Base-by-base conservation (phyloP, 2,797 vertebrate genomes). In the Tiaroga cobitis region DNA sequence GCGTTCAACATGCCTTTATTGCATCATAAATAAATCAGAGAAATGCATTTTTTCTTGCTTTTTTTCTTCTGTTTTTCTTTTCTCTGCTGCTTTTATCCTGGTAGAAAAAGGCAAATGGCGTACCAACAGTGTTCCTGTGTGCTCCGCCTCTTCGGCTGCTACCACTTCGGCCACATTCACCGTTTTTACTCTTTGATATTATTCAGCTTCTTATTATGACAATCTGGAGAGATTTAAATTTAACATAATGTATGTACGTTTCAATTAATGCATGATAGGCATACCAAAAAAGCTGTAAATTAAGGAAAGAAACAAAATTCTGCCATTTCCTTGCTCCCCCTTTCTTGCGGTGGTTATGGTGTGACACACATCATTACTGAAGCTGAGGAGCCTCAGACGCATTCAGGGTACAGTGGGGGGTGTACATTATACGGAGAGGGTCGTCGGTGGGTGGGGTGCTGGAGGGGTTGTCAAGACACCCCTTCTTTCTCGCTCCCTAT, bases 11-110 rank as follows among this genome's bases (percentile, higher is more conserved):
- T 97, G 97, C 97, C 97, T 98, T 97, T 97, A 96, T 96, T 96
- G 96, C 97, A 96, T 97, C 97, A 98, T 99, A 98, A 98, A 99
- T 99, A 99, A 98, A 98, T 94, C 97, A 97, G 97, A 97, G 95
- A 96, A 97, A 97, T 97, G 88, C 34, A 5, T 39, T 16, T 65
- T 72, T 41, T 79, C 68, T 72, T 34, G 68, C 29, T 68, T 93
- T 93, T 91, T 92, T 93, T 89, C 83, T 65, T 95, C 94, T 93
- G 93, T 92, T 88, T 92, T 91, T 90, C 87, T 82, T 89, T 93
- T 91, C 89, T 83, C 68, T 86, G 89, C 90, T 43, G 29, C 32
- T 85, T 91, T 92, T 94, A 94, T 95, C 92, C 91, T 73, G 91
- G 94, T 91, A 91, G 92, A 93, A 94, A 92, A 93, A 92, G 86